A percentile compares a stretch with the other conserved stretches of the same genome.
Conservation (phyloP, 2,797 vertebrate species). For the Peromyscus eremicus region DNA sequence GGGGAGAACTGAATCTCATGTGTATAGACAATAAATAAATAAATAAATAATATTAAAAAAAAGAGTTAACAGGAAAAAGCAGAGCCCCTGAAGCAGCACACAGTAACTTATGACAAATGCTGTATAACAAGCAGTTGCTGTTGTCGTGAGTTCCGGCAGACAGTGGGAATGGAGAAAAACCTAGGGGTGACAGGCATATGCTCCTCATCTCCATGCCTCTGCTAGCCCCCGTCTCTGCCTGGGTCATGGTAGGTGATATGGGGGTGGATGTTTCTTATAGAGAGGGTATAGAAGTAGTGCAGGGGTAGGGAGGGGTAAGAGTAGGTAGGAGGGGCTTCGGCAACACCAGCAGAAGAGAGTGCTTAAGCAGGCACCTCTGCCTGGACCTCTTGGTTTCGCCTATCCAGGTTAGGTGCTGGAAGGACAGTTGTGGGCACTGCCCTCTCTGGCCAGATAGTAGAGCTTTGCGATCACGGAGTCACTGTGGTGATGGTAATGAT, state of each 20-base stretch:
- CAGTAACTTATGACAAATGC: not conserved
- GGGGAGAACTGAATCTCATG: not conserved
- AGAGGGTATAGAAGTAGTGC: not conserved
- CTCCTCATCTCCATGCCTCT: not conserved
- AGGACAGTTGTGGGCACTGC: not conserved
- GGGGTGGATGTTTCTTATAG: not conserved
- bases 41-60: not conserved
- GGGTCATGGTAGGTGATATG: not conserved
- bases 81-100: not conserved
- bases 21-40: not conserved
- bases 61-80: not conserved
- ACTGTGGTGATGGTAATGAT: not conserved
- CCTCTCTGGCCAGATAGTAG: not conserved
- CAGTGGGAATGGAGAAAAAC: not conserved
- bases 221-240: not conserved
- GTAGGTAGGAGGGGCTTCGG: accelerated
- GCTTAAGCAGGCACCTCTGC: not conserved
- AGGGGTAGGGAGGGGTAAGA: not conserved
- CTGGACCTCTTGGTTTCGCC: not conserved
- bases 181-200: no score
- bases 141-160: no score
- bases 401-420: not conserved
- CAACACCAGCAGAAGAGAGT: not conserved
- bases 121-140: accelerated
- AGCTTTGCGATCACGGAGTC: not conserved